phyloP scores from a whole-genome alignment of 1,140 invertebrate genomes.

The Monochamus saltuarius region DNA sequence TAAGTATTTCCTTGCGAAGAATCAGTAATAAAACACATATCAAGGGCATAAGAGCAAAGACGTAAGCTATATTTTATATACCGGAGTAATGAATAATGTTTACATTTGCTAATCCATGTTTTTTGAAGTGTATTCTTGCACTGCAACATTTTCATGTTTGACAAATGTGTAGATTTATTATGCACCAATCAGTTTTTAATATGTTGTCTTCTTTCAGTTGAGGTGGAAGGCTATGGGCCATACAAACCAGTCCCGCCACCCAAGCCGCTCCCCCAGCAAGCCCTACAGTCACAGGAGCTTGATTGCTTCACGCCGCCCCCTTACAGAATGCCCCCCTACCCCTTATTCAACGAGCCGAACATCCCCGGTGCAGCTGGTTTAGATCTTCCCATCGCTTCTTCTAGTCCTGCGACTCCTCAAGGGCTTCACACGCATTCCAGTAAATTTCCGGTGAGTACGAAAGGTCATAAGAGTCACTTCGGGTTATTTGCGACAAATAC shows the following conservation, averaged over 20 bases:
- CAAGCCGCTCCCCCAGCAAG: slow-evolving; percentile 58
- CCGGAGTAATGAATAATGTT: too few species aligned
- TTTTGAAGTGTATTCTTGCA: too few species aligned
- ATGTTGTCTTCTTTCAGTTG: slow-evolving; percentile 53
- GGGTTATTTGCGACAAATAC: too few species aligned
- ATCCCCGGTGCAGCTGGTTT: slow-evolving; percentile 52
- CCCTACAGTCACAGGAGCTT: slow-evolving; percentile 33
- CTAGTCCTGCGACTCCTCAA: slow-evolving; percentile 56
- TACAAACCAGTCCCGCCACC: slow-evolving; percentile 63
- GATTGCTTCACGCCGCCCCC: slow-evolving; percentile 50
- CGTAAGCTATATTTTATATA: too few species aligned
- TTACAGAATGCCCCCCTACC: slow-evolving; percentile 56
- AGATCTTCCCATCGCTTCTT: slow-evolving; percentile 54
- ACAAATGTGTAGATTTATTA: too few species aligned
- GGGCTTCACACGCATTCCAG: slow-evolving; percentile 72
- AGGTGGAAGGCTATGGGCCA: slow-evolving; percentile 56
- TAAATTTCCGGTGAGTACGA: slow-evolving; percentile 72
- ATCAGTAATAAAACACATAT: too few species aligned
- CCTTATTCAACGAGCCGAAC: slow-evolving; percentile 51
- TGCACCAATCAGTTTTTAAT: slow-evolving; percentile 17
- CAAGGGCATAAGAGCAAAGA: too few species aligned
- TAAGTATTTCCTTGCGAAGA: too few species aligned
- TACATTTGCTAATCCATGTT: too few species aligned
- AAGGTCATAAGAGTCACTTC: too few species aligned
- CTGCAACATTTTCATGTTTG: not conserved